These are phyloP conservation scores for Mythimna loreyi DNA, from an alignment of 2,888 invertebrate species.

Conservation along the genomic window DNA sequence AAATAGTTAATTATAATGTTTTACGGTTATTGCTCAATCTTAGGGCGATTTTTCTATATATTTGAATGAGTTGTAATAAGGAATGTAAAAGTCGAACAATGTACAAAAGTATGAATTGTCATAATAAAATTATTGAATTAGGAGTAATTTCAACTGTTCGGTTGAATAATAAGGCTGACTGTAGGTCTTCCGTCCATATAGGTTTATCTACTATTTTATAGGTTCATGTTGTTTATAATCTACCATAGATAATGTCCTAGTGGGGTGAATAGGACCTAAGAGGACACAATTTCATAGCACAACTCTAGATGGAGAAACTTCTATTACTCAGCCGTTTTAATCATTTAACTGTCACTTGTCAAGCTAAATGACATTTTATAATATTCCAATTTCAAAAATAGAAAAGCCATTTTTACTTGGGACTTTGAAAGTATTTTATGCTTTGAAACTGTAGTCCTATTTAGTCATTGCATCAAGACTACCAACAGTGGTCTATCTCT, in stretches of 20 bases:
- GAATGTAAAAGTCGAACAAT: slow-evolving; percentile 61
- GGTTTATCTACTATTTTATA: slow-evolving; percentile 30
- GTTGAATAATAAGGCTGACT: slow-evolving; percentile 68
- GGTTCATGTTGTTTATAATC: slow-evolving; percentile 17
- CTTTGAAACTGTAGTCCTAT: background rate
- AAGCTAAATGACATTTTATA: no score
- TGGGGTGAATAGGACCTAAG: slow-evolving; percentile 46
- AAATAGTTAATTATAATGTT: slow-evolving; percentile 1
- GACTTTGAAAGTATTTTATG: background rate
- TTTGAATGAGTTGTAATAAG: slow-evolving; percentile 39
- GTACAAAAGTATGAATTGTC: slow-evolving; percentile 72
- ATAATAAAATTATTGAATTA: slow-evolving; percentile 62
- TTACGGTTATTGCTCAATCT: slow-evolving; percentile 29
- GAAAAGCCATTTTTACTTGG: background rate
- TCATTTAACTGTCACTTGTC: background rate
- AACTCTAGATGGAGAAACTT: background rate
- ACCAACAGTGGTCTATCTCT: background rate
- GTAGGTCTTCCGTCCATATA: slow-evolving; percentile 69
- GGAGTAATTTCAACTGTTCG: slow-evolving; percentile 47
- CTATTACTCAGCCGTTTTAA: background rate
- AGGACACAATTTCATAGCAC: background rate
- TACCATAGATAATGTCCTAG: slow-evolving; percentile 21
- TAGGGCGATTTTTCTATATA: slow-evolving; percentile 34
- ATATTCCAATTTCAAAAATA: background rate
- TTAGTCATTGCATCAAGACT: background rate